These are phyloP conservation scores for Cosmia pyralina DNA, from an alignment of 2,888 invertebrate species.

Conservation along the genomic window DNA sequence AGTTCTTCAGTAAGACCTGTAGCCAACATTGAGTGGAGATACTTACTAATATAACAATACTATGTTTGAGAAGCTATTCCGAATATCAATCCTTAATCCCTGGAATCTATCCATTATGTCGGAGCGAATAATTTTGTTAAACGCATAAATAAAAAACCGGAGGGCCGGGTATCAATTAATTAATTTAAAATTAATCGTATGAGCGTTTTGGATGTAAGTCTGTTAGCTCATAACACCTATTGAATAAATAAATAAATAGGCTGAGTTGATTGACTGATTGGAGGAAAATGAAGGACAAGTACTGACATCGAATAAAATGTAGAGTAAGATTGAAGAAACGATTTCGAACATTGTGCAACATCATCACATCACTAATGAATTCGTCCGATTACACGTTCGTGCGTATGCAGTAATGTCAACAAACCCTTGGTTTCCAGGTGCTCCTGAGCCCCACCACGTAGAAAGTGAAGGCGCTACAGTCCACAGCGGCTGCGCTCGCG, in stretches of 20 bases:
- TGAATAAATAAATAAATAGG: too few relatives aligned
- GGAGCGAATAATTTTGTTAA: too few relatives aligned
- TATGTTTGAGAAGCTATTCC: not conserved
- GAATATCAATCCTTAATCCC: not conserved
- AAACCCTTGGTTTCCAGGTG: constrained; percentile 85
- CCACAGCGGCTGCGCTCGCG: constrained; percentile 71
- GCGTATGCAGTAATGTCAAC: constrained; percentile 77
- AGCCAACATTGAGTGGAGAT: not conserved
- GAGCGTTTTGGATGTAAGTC: too few relatives aligned
- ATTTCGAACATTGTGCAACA: constrained; percentile 16
- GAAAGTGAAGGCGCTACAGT: constrained; percentile 86
- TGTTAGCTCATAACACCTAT: too few relatives aligned
- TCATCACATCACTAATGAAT: constrained; percentile 47
- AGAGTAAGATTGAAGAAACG: not conserved
- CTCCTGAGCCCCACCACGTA: constrained; percentile 85
- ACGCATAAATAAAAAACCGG: not conserved
- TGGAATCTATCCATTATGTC: not conserved
- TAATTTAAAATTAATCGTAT: too few relatives aligned
- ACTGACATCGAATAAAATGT: constrained; percentile 19
- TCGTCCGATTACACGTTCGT: constrained; percentile 51
- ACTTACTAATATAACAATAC: too few relatives aligned
- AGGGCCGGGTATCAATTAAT: too few relatives aligned
- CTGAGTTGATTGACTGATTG: not conserved
- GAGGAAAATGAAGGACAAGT: not conserved
- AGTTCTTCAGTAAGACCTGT: not conserved